Evolutionary conservation across 2,797 vertebrate species (phyloP), one percentile per base, ranked within the genome.

Genomic region (Naso thynnoides): DNA sequence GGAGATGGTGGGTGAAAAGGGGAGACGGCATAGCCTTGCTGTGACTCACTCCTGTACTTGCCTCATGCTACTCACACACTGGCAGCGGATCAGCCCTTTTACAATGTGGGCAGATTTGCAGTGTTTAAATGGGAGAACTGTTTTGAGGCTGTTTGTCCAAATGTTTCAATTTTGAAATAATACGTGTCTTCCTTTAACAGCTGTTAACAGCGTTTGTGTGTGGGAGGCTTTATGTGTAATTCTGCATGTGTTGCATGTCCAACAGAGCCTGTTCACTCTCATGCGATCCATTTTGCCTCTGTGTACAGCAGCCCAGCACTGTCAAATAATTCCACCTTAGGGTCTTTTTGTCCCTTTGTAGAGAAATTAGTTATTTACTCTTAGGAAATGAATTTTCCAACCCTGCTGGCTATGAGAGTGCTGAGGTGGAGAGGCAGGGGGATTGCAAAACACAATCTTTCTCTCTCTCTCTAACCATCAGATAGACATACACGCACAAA

Each of bases 291-390:
- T 38, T 76, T 39, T 41, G 29, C 47, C 8, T 70, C 55, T 49
- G 41, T 16, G 49, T 61, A 75, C 63, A 59, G 58, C 44, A 49
- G 68, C 33, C 49, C 24, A 21, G 42, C 7, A 16, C 62, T 45
- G 18, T 72, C 69, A 63, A 64, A 72, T 69, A 73, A 82, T 86
- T 71, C 73, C 52, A 81, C 80, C 81, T 65, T 4, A 55, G 79
- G 71, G 65, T 53, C 55, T 74, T 76, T 84, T 65, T 62, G 65
- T 87, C 55, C 52, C 66, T 71, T 81, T 77, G 79, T 55, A 61
- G 48, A 85, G 50, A 78, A 88, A 89, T 85, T 0, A 84, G 69
- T 88, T 88, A 82, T 89, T 89, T 88, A 86, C 85, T 81, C 61
- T 42, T 50, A 84, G 82, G 72, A 89, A 88, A 91, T 87, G 26